These are phyloP conservation scores for Papilio polytes DNA, from an alignment of 1,140 invertebrate species.

Conservation along the genomic window DNA sequence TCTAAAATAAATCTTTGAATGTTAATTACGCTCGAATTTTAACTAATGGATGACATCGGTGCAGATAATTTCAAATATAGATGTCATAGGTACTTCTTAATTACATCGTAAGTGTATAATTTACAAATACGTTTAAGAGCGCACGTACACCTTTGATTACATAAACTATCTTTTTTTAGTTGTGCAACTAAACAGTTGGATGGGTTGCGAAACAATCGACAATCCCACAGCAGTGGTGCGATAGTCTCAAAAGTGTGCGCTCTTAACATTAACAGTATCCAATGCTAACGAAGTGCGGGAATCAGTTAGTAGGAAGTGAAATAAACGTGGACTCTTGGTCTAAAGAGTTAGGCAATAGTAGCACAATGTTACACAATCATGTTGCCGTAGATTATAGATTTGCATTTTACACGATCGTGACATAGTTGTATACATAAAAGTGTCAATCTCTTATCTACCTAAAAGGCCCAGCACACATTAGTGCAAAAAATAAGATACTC, in stretches of 20 bases:
- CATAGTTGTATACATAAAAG: background rate
- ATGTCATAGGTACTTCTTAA: background rate
- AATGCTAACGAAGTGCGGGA: background rate
- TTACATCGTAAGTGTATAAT: too few species aligned
- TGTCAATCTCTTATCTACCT: background rate
- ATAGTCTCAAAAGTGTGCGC: too few species aligned
- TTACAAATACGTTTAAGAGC: too few species aligned
- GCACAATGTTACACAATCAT: conserved; percentile 6
- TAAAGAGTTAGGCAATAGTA: conserved; percentile 3
- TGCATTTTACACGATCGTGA: conserved; percentile 17
- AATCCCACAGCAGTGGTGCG: too few species aligned
- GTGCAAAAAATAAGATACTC: background rate
- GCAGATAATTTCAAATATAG: background rate
- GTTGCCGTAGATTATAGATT: background rate
- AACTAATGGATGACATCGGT: too few species aligned
- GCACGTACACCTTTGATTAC: too few species aligned
- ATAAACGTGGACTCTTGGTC: background rate
- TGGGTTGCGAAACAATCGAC: too few species aligned
- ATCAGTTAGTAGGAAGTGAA: conserved; percentile 6
- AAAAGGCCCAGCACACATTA: background rate
- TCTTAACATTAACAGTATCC: background rate
- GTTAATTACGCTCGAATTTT: too few species aligned
- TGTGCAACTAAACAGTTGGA: too few species aligned
- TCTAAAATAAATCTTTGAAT: too few species aligned
- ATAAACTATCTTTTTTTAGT: too few species aligned